Evolutionary conservation across 2,797 vertebrate species (phyloP), one percentile per base, ranked within the genome.

Genomic region (Intellagama lesueurii): DNA sequence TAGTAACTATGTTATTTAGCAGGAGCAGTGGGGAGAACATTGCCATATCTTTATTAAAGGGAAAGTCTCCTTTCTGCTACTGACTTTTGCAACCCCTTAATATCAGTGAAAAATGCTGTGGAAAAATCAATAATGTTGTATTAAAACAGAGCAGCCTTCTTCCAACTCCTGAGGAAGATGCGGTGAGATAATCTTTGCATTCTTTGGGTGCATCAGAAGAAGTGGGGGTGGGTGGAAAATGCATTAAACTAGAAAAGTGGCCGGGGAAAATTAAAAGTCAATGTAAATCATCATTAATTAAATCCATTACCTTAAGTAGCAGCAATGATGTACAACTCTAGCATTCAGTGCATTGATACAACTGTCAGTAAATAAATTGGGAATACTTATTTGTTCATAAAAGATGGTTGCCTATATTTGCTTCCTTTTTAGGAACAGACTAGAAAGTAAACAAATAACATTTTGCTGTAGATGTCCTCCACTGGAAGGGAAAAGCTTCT

Each of bases 91-190:
- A 88, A 35, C 87, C 88, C 90, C 22, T 90, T 88, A 82, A 79
- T 76, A 26, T 60, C 44, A 93, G 56, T 24, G 1, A 68, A 64
- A 66, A 94, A 44, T 80, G 90, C 87, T 75, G 35, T 0, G 7
- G 68, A 7, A 88, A 95, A 95, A 94, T 94, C 93, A 92, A 91
- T 95, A 26, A 16, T 90, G 93, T 7, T 0, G 30, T 93, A 89
- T 81, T 28, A 94, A 91, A 52, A 91, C 47, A 75, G 83, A 52
- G 68, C 68, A 89, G 75, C 3, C 52, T 76, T 91, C 88, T 93
- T 91, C 73, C 82, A 93, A 86, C 64, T 87, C 88, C 56, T 68
- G 49, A 83, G 84, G 79, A 92, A 94, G 93, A 95, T 89, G 47
- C 86, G 8, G 95, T 93, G 87, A 91, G n/a, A 69, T 79, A 28